Base-by-base conservation (phyloP, 2,888 invertebrate genomes). In the Allacma fusca region DNA sequence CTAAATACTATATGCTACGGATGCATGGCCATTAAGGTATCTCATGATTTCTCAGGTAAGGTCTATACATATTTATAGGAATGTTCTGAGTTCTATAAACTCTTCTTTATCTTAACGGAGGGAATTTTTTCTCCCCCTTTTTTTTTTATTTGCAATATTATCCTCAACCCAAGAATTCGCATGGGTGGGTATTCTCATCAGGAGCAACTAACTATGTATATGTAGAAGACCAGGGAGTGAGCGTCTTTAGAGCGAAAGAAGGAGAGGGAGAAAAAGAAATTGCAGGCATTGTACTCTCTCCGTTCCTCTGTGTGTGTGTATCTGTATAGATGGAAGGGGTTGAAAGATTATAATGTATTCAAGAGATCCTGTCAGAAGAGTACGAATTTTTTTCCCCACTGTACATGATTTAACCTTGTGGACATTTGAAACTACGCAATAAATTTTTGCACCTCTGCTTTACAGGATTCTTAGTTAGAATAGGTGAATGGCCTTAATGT, bases 351-450 rank as follows among this genome's bases (percentile, higher is more conserved):
- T 50, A 50, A 50, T 50, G 50, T 13, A 50, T 13, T 50, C 16
- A 50, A 50, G 19, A 50, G 50, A 50, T 50, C 7, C 50, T 50
- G 50, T 62, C 62, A 62, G 12, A 62, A 62, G 62, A 62, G 62
- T 24, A 62, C 62, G 62, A 19, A 23, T 59, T 59, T 24, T 62
- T 24, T 24, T 26, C 16, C 24, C 24, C 9, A 24, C 13, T 71
- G 57, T 57, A 59, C 59, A 72, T 65, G 74, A 74, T 67, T 74
- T 74, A 64, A 64, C 74, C 74, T 74, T 74, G 74, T 74, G 67
- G 65, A 74, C 67, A 74, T 65, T 65, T 68, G 62, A 62, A 62
- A 65, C 74, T 23, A 40, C 74, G 74, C 65, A 74, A 74, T 74
- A 65, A 73, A 73, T 73, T 73, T 34, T 68, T 40, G 74, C 74